phyloP scores from a whole-genome alignment of 2,888 invertebrate species.

The Hecatera dysodea region DNA sequence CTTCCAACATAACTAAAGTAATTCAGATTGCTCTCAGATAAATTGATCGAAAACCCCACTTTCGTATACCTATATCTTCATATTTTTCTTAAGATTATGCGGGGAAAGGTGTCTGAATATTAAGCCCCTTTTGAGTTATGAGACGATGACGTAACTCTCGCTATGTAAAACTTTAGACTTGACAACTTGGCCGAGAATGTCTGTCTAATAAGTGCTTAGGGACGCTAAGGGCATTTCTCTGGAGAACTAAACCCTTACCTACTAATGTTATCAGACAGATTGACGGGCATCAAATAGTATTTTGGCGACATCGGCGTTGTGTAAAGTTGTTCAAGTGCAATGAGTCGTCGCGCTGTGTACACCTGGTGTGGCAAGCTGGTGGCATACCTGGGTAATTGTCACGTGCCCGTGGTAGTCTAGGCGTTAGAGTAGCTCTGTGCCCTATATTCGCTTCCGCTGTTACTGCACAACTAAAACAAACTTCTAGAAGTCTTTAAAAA shows the following conservation, averaged over 20 bases:
- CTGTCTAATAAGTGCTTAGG: background rate
- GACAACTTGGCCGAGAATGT: background rate
- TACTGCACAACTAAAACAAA: slow-evolving; percentile 22
- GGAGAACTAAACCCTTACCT: background rate
- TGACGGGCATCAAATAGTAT: background rate
- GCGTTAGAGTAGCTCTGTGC: slow-evolving; percentile 6
- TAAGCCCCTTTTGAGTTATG: background rate
- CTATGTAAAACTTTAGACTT: background rate
- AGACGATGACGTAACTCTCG: background rate
- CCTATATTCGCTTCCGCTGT: slow-evolving; percentile 27
- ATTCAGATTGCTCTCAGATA: background rate
- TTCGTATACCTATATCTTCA: background rate
- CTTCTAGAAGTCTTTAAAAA: background rate
- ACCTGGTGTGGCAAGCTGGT: slow-evolving; percentile 30
- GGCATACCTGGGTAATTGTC: slow-evolving; percentile 35
- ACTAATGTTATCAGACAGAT: slow-evolving; percentile 1
- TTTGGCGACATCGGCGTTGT: background rate
- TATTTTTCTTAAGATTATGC: background rate
- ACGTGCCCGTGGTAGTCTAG: slow-evolving; percentile 30
- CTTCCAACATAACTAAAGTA: background rate
- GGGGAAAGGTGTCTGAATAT: background rate
- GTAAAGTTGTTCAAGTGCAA: slow-evolving; percentile 7
- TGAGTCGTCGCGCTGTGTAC: slow-evolving; percentile 15
- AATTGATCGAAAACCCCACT: background rate
- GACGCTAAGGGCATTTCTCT: background rate